Evolutionary conservation across 2,113 vertebrate genomes (phyloP), one percentile per base, ranked within the genome.

Genomic region (Erinaceus europaeus): DNA sequence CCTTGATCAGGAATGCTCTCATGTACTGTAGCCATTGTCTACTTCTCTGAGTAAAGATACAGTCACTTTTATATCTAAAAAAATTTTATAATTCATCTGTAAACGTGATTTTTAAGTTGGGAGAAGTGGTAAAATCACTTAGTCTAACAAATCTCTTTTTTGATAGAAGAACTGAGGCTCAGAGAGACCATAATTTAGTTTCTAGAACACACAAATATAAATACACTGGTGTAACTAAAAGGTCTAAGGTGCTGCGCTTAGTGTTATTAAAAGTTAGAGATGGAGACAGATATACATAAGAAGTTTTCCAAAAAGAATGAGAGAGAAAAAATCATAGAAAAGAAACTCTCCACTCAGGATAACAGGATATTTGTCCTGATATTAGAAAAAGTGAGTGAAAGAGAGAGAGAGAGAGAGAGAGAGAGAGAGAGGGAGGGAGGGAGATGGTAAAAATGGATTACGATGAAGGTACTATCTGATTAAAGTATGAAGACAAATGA

Each of bases 91-190:
- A 81, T 69, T 88, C 27, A 6, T 68, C 73, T 52, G 5, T 71
- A 68, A 83, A 5, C 40, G 65, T 57, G 27, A 81, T 79, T 82
- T 72, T 76, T 68, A 89, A 93, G 12, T 36, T 65, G 61, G 34
- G 36, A 88, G 42, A 79, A 88, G 91, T 61, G 18, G 86, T 61
- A n/a, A 74, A 27, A 76, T 62, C 36, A 46, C 57, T 87, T 44
- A 44, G 13, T 67, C 32, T 77, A 82, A 76, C 48, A 46, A 81
- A 82, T 1, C 38, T 11, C 29, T 69, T 85, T 48, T 72, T 80
- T 78, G 71, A 64, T 8, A 50, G 38, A 61, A 18, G 23, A 81
- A 36, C 25, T 68, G 12, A 78, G 34, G 10, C 67, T 18, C 50
- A 69, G 13, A 82, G 46, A 91, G 14, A 32, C n/a, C 68, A 55